Percentiles rank a stretch among this genome's conserved stretches.
Evolutionary conservation across 2,113 vertebrate genomes (phyloP).

Genomic region (Anthoscopus minutus): DNA sequence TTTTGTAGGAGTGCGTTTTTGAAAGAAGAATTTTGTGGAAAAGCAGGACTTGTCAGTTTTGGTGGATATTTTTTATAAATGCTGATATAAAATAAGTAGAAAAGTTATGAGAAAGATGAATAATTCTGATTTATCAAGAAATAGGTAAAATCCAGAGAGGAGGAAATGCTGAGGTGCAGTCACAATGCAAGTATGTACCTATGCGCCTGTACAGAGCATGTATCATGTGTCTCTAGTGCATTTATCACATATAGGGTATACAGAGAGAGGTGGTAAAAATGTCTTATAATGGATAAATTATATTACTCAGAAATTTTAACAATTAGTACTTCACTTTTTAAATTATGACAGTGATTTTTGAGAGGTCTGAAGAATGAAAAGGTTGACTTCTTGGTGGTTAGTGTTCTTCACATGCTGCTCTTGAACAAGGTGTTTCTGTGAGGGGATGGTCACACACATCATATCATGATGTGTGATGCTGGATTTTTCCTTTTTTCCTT

Average conservation of each 20-base stretch:
- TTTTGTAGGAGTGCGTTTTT: neutral
- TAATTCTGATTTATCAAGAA: neutral
- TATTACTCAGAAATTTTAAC: neutral
- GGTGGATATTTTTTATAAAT: neutral
- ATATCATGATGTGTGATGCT: fast-evolving
- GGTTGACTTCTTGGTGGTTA: neutral
- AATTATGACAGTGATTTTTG: neutral
- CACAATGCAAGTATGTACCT: fast-evolving
- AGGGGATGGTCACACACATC: fast-evolving
- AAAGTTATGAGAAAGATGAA: neutral
- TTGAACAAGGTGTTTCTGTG: neutral
- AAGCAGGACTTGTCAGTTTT: neutral
- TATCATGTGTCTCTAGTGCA: too few species aligned
- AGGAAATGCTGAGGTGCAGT: neutral
- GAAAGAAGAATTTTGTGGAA: neutral
- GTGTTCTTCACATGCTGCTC: fast-evolving
- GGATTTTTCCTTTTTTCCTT: neutral
- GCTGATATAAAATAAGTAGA: neutral
- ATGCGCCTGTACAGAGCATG: neutral
- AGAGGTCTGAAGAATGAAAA: neutral
- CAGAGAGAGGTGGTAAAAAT: neutral
- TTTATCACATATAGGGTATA: fast-evolving
- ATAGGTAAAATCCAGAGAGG: neutral
- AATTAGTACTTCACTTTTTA: neutral
- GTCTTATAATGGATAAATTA: neutral